Percentiles rank a stretch among this genome's conserved stretches.
Conservation (phyloP, 2,888 invertebrate genomes). For the Aelia acuminata region DNA sequence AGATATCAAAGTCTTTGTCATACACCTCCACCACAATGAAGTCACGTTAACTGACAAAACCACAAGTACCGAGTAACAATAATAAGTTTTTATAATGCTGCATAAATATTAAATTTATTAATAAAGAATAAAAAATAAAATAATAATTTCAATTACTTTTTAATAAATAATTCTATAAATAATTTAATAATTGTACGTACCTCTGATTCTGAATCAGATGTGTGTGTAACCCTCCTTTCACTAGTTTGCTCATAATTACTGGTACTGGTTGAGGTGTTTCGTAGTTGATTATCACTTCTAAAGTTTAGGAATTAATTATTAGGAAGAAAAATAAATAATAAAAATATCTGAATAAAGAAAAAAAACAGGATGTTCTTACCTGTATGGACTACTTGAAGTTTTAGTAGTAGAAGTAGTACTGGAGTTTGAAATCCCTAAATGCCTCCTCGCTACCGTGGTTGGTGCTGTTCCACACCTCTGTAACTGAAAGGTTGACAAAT, state of each 20-base stretch:
- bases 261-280: conserved; percentile 83
- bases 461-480: conserved; percentile 86
- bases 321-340: background rate
- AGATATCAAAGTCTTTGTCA: no score
- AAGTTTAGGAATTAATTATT: conserved; percentile 65
- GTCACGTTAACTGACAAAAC: no score
- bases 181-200: conserved; percentile 65
- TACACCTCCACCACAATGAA: no score
- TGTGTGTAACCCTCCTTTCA: conserved; percentile 70
- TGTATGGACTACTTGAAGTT: conserved; percentile 93
- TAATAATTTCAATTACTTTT: no score
- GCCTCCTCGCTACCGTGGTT: conserved; percentile 78
- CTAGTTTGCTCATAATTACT: conserved; percentile 87
- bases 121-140: no score
- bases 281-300: conserved; percentile 85
- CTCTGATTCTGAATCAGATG: conserved; percentile 69
- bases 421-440: conserved; percentile 94
- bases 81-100: no score
- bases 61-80: no score
- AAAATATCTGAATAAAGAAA: background rate
- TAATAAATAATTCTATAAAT: background rate
- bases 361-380: conserved; percentile 71
- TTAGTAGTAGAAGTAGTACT: conserved; percentile 96
- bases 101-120: no score
- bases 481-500: background rate